Evolutionary conservation across 2,113 vertebrate genomes (phyloP), one percentile per base, ranked within the genome.

Genomic region (Suricata suricatta): DNA sequence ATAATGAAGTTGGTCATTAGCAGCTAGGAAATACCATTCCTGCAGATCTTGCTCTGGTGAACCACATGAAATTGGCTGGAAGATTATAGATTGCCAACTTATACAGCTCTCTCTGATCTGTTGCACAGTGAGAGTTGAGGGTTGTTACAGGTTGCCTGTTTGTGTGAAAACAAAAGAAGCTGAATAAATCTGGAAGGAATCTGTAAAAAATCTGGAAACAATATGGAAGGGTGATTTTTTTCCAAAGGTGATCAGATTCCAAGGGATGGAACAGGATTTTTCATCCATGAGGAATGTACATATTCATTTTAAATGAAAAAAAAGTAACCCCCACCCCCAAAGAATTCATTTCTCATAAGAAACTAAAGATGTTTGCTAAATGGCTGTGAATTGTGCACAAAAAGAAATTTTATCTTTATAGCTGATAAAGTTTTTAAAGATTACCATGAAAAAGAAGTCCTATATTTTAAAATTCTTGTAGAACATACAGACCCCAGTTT

Each of bases 1-100:
- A 94, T 96, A 95, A 97, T 94, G 90, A 98, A 98, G 90, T 35
- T 33, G 88, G 77, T 97, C 94, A 80, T 97, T 97, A 97, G 96
- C 95, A 96, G 85, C 84, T 16, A 88, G 87, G 92, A 96, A 86
- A 94, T 33, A 68, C 80, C 23, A 5, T 68, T 94, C 88, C 88
- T 38, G 44, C 77, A 71, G 82, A 47, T 50, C 86, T 64, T 54
- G 64, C 90, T 87, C 97, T 86, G 87, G 66, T 68, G 92, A 94
- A 76, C 87, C 84, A 54, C 0, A 0, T 84, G 95, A 82, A 69
- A 95, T 52, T 88, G 81, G 66, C 47, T 82, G 72, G 85, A 79
- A 88, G 94, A 85, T 93, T 88, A 84, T 52, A 90, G 77, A 90
- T 33, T 38, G 96, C 17, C 66, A 29, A 13, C 91, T 82, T 79